Percentiles rank a stretch among this genome's conserved stretches.
Conservation (phyloP, 2,113 vertebrate genomes). For the Psilopsiagon aurifrons region DNA sequence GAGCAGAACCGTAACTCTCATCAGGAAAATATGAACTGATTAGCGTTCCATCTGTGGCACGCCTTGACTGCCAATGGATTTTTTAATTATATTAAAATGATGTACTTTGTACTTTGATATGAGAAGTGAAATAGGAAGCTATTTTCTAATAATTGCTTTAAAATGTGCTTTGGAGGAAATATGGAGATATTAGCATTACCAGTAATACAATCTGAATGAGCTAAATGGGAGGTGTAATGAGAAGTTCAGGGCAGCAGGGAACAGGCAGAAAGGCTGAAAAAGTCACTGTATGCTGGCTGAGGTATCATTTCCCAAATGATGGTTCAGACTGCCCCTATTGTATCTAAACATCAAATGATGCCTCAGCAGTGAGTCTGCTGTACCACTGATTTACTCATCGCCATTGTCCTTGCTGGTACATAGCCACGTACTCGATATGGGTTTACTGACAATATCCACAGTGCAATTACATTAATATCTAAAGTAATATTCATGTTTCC, state of each 20-base stretch:
- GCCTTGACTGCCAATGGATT: slow-evolving; percentile 6
- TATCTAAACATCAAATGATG: background rate
- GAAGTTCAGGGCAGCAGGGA: slow-evolving; percentile 26
- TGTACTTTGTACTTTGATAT: slow-evolving; percentile 60
- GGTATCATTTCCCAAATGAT: background rate
- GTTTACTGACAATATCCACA: background rate
- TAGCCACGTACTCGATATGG: background rate
- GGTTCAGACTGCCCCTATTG: background rate
- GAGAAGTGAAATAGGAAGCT: slow-evolving; percentile 62
- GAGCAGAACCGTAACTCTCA: slow-evolving; percentile 20
- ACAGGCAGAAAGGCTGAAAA: slow-evolving; percentile 35
- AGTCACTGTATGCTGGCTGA: background rate
- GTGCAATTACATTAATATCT: background rate
- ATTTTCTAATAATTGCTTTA: slow-evolving; percentile 65
- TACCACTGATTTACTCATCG: background rate
- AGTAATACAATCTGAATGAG: slow-evolving; percentile 64
- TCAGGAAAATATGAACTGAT: slow-evolving; percentile 46
- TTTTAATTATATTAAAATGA: slow-evolving; percentile 66
- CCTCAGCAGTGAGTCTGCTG: background rate
- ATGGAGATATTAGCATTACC: slow-evolving; percentile 53
- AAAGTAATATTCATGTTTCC: background rate
- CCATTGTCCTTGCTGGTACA: background rate
- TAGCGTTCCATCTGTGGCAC: slow-evolving; percentile 10
- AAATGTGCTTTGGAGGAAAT: slow-evolving; percentile 63
- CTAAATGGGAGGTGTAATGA: slow-evolving; percentile 52